These are phyloP conservation scores for Zoanthus sansibaricus DNA, from an alignment of 92 coral and sea anemone species.

Conservation along the genomic window DNA sequence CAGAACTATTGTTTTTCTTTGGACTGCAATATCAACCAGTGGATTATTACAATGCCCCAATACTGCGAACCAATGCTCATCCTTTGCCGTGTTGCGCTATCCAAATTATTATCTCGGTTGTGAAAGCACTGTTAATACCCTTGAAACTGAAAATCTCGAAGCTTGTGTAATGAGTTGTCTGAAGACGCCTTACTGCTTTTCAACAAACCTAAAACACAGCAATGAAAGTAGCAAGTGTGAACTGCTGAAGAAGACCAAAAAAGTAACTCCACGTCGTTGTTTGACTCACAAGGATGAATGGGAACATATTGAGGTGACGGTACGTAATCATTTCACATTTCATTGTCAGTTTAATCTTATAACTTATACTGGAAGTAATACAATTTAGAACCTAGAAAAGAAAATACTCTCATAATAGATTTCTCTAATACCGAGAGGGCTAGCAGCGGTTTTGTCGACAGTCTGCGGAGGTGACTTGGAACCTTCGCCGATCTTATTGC, in stretches of 20 bases:
- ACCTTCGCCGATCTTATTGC: too few species aligned
- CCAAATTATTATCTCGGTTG: constrained; percentile 12
- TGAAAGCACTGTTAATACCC: not conserved
- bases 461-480: too few species aligned
- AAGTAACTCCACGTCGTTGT: not conserved
- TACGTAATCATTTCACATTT: not conserved
- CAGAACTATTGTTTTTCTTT: not conserved
- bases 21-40: not conserved
- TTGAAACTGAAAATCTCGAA: not conserved
- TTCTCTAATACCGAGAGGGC: too few species aligned
- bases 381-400: too few species aligned
- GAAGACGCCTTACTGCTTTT: constrained; percentile 6
- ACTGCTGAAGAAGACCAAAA: not conserved
- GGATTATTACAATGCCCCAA: not conserved
- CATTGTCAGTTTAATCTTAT: too few species aligned
- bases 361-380: too few species aligned
- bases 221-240: not conserved
- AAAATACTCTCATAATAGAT: too few species aligned
- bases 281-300: not conserved
- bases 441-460: too few species aligned
- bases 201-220: not conserved
- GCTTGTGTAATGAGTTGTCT: constrained; percentile 12
- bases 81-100: not conserved
- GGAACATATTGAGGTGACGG: constrained; percentile 14
- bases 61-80: not conserved